phyloP scores from a whole-genome alignment of 64 coral and sea anemone genomes.

The Catalaphyllia jardinei region DNA sequence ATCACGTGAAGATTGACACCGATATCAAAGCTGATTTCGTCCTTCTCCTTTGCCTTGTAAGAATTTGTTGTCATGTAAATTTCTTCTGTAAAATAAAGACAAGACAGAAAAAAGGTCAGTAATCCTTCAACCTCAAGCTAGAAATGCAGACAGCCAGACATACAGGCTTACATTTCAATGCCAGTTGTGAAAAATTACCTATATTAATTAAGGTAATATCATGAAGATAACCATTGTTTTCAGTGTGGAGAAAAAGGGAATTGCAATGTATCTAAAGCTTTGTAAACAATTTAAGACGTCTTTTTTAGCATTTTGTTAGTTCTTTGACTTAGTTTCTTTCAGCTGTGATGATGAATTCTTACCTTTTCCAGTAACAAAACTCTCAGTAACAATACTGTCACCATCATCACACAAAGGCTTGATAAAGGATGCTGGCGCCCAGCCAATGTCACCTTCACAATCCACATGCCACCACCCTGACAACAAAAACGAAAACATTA shows the following conservation, averaged over 20 bases:
- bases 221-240: too few species aligned
- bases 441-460: slow-evolving; percentile 90
- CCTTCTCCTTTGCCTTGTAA: slow-evolving; percentile 77
- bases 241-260: too few species aligned
- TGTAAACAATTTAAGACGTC: too few species aligned
- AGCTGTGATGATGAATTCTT: not conserved
- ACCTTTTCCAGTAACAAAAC: slow-evolving; percentile 22
- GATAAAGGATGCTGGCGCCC: slow-evolving; percentile 88
- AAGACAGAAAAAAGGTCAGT: not conserved
- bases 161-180: too few species aligned
- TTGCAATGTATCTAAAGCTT: too few species aligned
- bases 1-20: slow-evolving; percentile 82
- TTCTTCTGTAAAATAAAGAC: slow-evolving; percentile 52
- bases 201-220: too few species aligned
- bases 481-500: not conserved
- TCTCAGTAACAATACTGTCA: not conserved
- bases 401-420: slow-evolving; percentile 48
- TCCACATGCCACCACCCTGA: slow-evolving; percentile 98
- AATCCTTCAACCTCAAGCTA: not conserved
- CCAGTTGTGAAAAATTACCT: too few species aligned
- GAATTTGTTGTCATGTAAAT: slow-evolving; percentile 75
- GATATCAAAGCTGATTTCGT: slow-evolving; percentile 85
- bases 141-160: too few species aligned
- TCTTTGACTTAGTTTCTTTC: not conserved
- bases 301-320: too few species aligned